These are phyloP conservation scores for Nemopilema nomurai DNA, from an alignment of 30 jellyfish, hydroid and myxozoan species.

Conservation along the genomic window DNA sequence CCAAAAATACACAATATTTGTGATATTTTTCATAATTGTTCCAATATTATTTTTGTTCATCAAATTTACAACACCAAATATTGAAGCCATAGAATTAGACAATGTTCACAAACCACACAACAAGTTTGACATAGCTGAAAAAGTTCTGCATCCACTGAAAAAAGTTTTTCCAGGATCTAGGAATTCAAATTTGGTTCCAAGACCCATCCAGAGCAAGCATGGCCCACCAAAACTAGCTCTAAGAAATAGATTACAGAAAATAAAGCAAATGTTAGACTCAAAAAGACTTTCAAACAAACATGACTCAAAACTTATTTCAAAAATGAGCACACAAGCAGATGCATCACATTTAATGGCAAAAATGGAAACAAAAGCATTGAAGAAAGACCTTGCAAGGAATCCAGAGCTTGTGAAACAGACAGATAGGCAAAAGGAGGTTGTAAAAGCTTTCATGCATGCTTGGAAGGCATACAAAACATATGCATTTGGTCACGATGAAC, in stretches of 20 bases:
- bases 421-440: slow-evolving; percentile 78
- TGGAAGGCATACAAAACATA: slow-evolving; percentile 84
- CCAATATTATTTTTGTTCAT: slow-evolving; percentile 42
- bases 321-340: not conserved
- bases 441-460: slow-evolving; percentile 86
- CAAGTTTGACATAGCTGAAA: slow-evolving; percentile 46
- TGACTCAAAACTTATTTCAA: not conserved
- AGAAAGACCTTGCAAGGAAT: slow-evolving; percentile 62
- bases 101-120: slow-evolving; percentile 54
- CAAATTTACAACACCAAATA: slow-evolving; percentile 64
- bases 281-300: not conserved
- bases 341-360: not conserved
- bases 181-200: not conserved
- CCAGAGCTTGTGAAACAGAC: slow-evolving; percentile 79
- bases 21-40: slow-evolving; percentile 45
- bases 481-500: slow-evolving; percentile 99
- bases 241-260: slow-evolving; percentile 14
- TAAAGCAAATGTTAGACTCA: not conserved
- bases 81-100: slow-evolving; percentile 46
- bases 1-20: slow-evolving; percentile 56
- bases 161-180: slow-evolving; percentile 2
- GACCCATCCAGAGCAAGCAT: slow-evolving; percentile 16
- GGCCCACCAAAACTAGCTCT: slow-evolving; percentile 80
- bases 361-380: not conserved
- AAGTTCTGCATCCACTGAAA: slow-evolving; percentile 28